Base-by-base conservation (phyloP, 2,888 invertebrate genomes). In the Meghimatium bilineatum region DNA sequence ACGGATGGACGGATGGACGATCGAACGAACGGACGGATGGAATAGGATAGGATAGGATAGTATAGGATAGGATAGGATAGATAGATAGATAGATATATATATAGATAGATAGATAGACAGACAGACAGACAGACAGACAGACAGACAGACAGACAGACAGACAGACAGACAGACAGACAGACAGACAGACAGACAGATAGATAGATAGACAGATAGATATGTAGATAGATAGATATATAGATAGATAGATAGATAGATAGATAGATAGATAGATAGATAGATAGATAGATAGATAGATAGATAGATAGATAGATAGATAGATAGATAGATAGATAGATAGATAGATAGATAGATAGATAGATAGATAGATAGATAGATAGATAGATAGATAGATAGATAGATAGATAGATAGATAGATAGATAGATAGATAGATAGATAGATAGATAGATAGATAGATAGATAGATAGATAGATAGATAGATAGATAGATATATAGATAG, bases 401-500 rank as follows among this genome's bases (percentile, higher is more conserved):
- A 17, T 14, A 32, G 66, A 66, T 29, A 66, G 66, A 66, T 32
- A 66, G 8, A 66, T 14, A 66, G 66, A 66, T 66, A 66, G 66
- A 66, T 20, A 66, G 66, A 66, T 20, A 66, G 32, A 32, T 14
- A 29, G 32, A 66, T 20, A 66, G 29, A 66, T 20, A 66, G 32
- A 66, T 32, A 66, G 12, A 8, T 14, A 8, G 66, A 66, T 20
- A 66, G 66, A 66, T 20, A 66, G 29, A 66, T 32, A 66, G 32
- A n/a, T n/a, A 26, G 63, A 63, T n/a, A 63, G 63, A 63, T n/a
- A 63, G n/a, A n/a, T n/a, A 63, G 63, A 63, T 63, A 63, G 49
- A 74, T 74, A 74, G 74, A 74, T 74, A 74, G 74, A 74, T 74
- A 74, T 49, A 74, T 74, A 74, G 74, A 74, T 74, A 74, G 74